Base-by-base conservation (phyloP, 2,113 vertebrate genomes). In the Symphodus melops region DNA sequence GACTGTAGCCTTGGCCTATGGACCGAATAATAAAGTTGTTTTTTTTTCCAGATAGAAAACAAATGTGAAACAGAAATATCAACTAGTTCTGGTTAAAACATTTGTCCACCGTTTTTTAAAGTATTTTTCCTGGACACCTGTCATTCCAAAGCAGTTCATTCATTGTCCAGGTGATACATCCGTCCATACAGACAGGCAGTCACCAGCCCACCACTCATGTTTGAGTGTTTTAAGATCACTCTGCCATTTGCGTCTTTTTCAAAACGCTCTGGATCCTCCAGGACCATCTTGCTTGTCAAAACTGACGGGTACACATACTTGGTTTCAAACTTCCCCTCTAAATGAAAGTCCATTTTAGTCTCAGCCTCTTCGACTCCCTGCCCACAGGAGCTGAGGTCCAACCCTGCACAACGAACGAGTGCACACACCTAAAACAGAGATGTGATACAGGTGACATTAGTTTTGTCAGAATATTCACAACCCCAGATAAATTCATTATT, bases 161-260 rank as follows among this genome's bases (percentile, higher is more conserved):
- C 8, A 2, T 91, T 86, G 62, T 97, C 96, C 80, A 94, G 95
- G 62, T 96, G 95, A 68, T 98, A 97, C 88, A 93, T 86, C 19
- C 97, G 93, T 71, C 97, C 96, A 1, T 97, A 99, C 4, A 99
- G 90, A 82, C 93, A 95, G 19, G 96, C 93, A 0, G 96, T 97
- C 82, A 99, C 86, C 36, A 99, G 90, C 12, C 97, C 96, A 0
- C 69, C 89, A 0, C 91, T 92, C 86, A 88, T 94, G 65, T 92
- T 90, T 0, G 70, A 94, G 76, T 96, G 96, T 69, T 83, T 95
- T 84, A 99, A 91, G 76, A 93, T 94, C 79, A 95, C 84, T 4
- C 46, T 92, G 44, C 92, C 25, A 1, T 77, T 79, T 1, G 76
- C 53, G 36, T 91, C 92, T 93, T 89, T 95, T 60, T 95, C 88